phyloP scores from a whole-genome alignment of 53 echinoderm and acorn worm species.

The Patiria pectinifera region DNA sequence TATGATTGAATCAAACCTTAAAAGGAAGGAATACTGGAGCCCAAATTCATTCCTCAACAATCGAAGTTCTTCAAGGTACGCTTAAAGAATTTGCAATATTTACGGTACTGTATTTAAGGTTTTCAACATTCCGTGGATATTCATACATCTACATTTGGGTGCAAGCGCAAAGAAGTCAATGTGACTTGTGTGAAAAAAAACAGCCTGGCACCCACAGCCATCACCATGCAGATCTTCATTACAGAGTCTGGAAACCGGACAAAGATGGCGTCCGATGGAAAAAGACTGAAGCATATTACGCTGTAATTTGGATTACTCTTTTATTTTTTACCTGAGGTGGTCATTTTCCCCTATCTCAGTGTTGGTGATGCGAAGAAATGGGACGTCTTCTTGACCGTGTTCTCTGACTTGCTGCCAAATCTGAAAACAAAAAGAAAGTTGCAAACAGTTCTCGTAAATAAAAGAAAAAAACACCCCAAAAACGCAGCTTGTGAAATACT shows the following conservation, averaged over 20 bases:
- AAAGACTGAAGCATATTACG: neutral
- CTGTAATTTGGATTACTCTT: neutral
- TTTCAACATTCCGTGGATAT: too few relatives aligned
- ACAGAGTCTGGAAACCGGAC: neutral
- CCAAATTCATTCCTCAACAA: too few relatives aligned
- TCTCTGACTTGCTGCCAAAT: conserved; percentile 87
- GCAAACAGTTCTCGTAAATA: neutral
- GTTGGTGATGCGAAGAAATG: conserved; percentile 94
- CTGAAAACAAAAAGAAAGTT: conserved; percentile 39
- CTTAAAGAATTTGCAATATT: too few relatives aligned
- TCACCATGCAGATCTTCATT: neutral
- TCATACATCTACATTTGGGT: neutral
- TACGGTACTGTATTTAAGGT: too few relatives aligned
- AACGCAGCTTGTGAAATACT: neutral
- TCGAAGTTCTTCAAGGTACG: too few relatives aligned
- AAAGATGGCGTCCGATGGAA: neutral
- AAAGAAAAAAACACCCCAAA: neutral
- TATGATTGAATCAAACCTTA: too few relatives aligned
- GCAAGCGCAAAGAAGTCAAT: neutral
- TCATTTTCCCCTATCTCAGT: conserved; percentile 57
- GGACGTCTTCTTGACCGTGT: conserved; percentile 75
- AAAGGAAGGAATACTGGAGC: too few relatives aligned
- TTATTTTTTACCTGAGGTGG: neutral
- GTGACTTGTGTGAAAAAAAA: neutral
- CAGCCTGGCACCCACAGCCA: neutral